Evolutionary conservation across 64 coral and sea anemone genomes (phyloP).

Genomic region (Pachyseris speciosa): DNA sequence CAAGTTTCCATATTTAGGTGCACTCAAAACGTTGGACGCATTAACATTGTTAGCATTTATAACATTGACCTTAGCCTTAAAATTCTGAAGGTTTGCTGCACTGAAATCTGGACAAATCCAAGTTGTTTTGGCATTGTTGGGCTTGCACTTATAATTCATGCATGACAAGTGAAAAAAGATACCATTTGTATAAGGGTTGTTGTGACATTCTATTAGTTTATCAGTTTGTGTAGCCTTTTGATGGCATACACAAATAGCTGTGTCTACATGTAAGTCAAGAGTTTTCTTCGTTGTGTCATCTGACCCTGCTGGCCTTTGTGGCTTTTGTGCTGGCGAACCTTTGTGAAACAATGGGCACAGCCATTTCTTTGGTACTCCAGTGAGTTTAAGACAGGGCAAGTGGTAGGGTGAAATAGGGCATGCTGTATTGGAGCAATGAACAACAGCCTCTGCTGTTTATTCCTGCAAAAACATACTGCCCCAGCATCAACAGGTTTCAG

Average conservation of each 20-base stretch:
- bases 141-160: slow-evolving; percentile 35
- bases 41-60: slow-evolving; percentile 17
- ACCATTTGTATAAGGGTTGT: slow-evolving; percentile 4
- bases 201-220: slow-evolving; percentile 50
- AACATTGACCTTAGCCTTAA: background rate
- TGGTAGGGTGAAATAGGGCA: slow-evolving; percentile 33
- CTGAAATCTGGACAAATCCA: slow-evolving; percentile 33
- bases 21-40: background rate
- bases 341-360: slow-evolving; percentile 26
- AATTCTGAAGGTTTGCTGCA: background rate
- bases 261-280: slow-evolving; percentile 18
- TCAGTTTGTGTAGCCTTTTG: slow-evolving; percentile 14
- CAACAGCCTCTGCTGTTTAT: background rate
- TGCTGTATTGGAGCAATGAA: slow-evolving; percentile 12
- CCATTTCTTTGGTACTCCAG: slow-evolving; percentile 22
- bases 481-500: background rate
- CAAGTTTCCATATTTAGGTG: slow-evolving; percentile 17
- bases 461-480: slow-evolving; percentile 26
- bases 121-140: slow-evolving; percentile 40
- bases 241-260: background rate
- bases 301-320: background rate
- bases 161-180: slow-evolving; percentile 47
- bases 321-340: background rate
- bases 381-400: slow-evolving; percentile 35
- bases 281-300: slow-evolving; percentile 10